Percentiles rank a stretch among this genome's conserved stretches.
Conservation (phyloP, 1,140 invertebrate species). For the Microplitis demolitor region DNA sequence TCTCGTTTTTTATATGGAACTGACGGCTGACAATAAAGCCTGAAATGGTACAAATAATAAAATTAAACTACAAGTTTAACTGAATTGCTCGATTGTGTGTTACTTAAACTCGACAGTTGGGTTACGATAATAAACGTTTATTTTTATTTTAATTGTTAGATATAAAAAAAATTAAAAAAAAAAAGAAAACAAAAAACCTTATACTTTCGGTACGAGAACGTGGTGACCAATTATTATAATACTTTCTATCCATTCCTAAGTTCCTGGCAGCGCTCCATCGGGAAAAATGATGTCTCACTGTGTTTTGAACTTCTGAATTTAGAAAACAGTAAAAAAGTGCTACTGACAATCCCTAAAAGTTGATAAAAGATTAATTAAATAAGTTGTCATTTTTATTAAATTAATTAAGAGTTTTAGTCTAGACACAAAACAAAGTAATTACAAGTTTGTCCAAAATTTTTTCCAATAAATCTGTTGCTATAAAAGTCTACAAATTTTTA, state of each 20-base stretch:
- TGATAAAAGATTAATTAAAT: neutral
- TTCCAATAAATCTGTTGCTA: too few relatives aligned
- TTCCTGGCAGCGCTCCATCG: conserved; percentile 75
- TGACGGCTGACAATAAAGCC: conserved; percentile 69
- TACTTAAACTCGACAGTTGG: too few relatives aligned
- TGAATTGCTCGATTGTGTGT: neutral
- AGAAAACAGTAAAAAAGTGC: conserved; percentile 91
- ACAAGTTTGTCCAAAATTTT: too few relatives aligned
- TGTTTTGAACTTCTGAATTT: conserved; percentile 88
- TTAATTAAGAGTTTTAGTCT: too few relatives aligned
- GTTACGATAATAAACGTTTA: neutral
- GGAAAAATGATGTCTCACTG: conserved; percentile 78
- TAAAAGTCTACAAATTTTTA: too few relatives aligned
- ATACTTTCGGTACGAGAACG: conserved; percentile 80
- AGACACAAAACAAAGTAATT: neutral
- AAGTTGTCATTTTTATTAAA: too few relatives aligned
- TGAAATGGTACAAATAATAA: conserved; percentile 38
- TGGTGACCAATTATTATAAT: conserved; percentile 78
- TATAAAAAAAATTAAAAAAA: neutral
- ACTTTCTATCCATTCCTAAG: conserved; percentile 66
- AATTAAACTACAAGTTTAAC: neutral
- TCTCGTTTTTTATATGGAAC: conserved; percentile 67
- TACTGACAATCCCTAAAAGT: conserved; percentile 79
- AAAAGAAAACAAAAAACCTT: conserved; percentile 60
- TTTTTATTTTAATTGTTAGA: neutral